Base-by-base conservation (phyloP, 2,888 invertebrate species). In the Hirtodrosophila trivittata region DNA sequence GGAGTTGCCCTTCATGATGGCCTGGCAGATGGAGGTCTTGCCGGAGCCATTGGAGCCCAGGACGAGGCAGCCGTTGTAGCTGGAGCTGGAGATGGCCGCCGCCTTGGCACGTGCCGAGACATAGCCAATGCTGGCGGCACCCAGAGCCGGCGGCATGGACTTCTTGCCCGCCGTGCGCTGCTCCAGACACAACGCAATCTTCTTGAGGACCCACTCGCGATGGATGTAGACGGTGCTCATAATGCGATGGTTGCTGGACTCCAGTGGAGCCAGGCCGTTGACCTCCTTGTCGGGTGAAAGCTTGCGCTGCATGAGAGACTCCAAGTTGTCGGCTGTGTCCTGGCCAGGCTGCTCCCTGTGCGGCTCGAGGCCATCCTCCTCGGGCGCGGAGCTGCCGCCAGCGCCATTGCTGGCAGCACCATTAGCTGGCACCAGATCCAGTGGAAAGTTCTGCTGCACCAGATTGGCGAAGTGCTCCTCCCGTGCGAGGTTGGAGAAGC, bases 161-260 rank as follows among this genome's bases (percentile, higher is more conserved):
- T 97, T 96, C 70, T 95, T 95, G 10, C 94, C 93, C 0, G 96
- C 94, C 0, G 96, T 95, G 60, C 97, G 92, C 91, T 97, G 97
- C 87, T 98, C 98, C 77, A 98, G 90, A 77, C 97, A 97, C 83
- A 98, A 95, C 1, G 95, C 95, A 28, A 98, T 93, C 91, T 98
- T 98, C 91, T 97, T 96, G 85, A 98, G 96, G 4, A 97, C 97
- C 98, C 98, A 98, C 91, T 98, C 98, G 6, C 98, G 93, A 52
- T 91, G 90, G 42, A 91, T 91, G 45, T 89, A 90, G 8, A 91
- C 89, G 5, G 86, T 78, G 65, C 65, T 77, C 1, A 87, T 66
- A 7, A 87, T 78, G 6, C 82, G 84, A n/a, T 66, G 87, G 35
- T 65, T 77, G 18, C 63, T 75, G 3, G 60, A 37, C 12, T 68